Conservation (phyloP, 2,797 vertebrate species). For the Hydrophis major region DNA sequence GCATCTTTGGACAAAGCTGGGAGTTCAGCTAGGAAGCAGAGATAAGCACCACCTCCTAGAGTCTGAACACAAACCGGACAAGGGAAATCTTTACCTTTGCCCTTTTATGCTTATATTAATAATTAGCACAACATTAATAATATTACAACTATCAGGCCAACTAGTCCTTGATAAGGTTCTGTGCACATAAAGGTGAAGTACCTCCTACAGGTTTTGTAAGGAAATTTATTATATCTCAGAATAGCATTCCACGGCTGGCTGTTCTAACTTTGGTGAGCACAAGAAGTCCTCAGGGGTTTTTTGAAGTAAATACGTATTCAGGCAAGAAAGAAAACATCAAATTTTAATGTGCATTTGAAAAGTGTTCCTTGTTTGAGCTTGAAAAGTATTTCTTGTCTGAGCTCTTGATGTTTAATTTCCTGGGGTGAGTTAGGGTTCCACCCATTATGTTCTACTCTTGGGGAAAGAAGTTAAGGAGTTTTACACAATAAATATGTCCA, state of each 20-base stretch:
- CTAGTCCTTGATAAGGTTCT: neutral
- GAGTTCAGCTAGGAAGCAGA: neutral
- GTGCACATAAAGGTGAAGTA: neutral
- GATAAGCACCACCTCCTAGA: neutral
- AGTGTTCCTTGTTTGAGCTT: slow-evolving; percentile 20
- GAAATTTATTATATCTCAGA: neutral
- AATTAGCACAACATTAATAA: neutral
- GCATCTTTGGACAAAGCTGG: neutral
- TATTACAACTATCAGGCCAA: neutral
- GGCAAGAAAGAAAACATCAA: neutral
- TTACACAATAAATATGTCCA: slow-evolving; percentile 15
- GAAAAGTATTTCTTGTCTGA: slow-evolving; percentile 21
- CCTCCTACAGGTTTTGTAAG: neutral
- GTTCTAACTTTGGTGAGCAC: neutral
- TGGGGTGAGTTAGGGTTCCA: slow-evolving; percentile 12
- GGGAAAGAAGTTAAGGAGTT: slow-evolving; percentile 18
- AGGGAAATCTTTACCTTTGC: neutral
- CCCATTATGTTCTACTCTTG: slow-evolving; percentile 14
- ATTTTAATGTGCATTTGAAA: slow-evolving; percentile 31
- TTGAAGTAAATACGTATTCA: slow-evolving; percentile 8
- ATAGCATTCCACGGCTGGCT: neutral
- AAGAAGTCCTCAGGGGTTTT: neutral
- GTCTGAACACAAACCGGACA: neutral
- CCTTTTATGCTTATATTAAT: neutral
- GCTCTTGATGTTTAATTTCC: slow-evolving; percentile 24